Evolutionary conservation across 2,888 invertebrate species (phyloP).

Genomic region (Corythucha ciliata): DNA sequence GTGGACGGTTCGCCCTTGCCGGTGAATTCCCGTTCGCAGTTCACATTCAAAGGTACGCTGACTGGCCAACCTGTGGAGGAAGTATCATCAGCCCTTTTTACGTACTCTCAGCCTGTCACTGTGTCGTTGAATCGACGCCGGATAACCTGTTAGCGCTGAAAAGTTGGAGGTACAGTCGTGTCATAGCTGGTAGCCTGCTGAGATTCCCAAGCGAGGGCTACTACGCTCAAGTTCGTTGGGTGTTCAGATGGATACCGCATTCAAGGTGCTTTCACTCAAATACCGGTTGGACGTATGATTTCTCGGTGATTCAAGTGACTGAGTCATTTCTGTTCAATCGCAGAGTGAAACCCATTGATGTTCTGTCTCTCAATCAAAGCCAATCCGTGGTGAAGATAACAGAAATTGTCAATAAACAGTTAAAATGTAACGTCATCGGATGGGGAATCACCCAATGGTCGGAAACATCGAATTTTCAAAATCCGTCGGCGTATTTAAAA

Average conservation of each 20-base stretch:
- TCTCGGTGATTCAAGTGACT: conserved; percentile 10
- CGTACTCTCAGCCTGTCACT: conserved; percentile 16
- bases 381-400: no score
- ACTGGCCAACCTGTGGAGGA: conserved; percentile 9
- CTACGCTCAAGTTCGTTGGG: conserved; percentile 14
- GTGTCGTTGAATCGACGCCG: no score
- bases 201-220: conserved; percentile 3
- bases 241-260: conserved; percentile 7
- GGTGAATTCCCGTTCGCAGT: conserved; percentile 15
- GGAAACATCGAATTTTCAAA: no score
- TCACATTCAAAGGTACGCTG: neutral
- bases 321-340: conserved; percentile 12
- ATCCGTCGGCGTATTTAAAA: no score
- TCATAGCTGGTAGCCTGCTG: conserved; percentile 10
- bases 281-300: conserved; percentile 11
- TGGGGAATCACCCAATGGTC: conserved; percentile 19
- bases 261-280: neutral
- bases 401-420: neutral
- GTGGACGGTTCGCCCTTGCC: conserved; percentile 3
- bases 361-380: neutral
- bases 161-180: neutral
- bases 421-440: conserved; percentile 3
- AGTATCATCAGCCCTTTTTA: conserved; percentile 3
- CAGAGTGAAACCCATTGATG: conserved; percentile 4
- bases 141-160: no score